Evolutionary conservation across 2,797 vertebrate genomes (phyloP), one percentile per base, ranked within the genome.

Genomic region (Arnoldichthys spilopterus): DNA sequence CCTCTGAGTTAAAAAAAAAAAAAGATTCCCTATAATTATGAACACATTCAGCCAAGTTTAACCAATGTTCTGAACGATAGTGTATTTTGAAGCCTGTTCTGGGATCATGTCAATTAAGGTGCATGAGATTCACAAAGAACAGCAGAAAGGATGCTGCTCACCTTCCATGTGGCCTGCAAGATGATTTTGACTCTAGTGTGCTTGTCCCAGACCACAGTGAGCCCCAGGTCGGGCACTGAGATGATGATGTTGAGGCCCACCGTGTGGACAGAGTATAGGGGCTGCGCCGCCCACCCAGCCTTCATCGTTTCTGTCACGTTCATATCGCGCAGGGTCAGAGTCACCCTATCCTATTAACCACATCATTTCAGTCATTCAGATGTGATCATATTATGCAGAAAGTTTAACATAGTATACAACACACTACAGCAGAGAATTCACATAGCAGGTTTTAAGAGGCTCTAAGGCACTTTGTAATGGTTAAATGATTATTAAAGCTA

Each of bases 161-260:
- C 93, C 82, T 83, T 93, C 92, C 89, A 93, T 0, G 18, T 0
- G 16, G 79, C 3, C 1, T 86, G 62, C 67, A 93, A 84, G 34
- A 90, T 84, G 9, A 93, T 49, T 18, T 86, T 89, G 67, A 94
- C 58, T 73, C 89, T 78, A 63, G 93, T 94, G 86, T 93, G 91
- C 85, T 92, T 94, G 89, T 94, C 93, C 93, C 93, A 94, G 67
- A 92, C 90, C 34, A 94, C 78, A 30, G 83, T 91, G 5, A 94
- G 64, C 3, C 92, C 91, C 73, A 74, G 86, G 28, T 78, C 85
- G 0, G 90, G 90, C 20, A 91, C 86, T 45, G 84, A 87, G 75
- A 94, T 86, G 15, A 92, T 84, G 68, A 91, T 86, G 85, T 92
- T 92, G n/a, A 93, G 90, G 16, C 92, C 92, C 45, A 93, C 88